Percentiles rank a stretch among this genome's conserved stretches.
Evolutionary conservation across 2,113 vertebrate species (phyloP).

Genomic region (Pogona vitticeps): DNA sequence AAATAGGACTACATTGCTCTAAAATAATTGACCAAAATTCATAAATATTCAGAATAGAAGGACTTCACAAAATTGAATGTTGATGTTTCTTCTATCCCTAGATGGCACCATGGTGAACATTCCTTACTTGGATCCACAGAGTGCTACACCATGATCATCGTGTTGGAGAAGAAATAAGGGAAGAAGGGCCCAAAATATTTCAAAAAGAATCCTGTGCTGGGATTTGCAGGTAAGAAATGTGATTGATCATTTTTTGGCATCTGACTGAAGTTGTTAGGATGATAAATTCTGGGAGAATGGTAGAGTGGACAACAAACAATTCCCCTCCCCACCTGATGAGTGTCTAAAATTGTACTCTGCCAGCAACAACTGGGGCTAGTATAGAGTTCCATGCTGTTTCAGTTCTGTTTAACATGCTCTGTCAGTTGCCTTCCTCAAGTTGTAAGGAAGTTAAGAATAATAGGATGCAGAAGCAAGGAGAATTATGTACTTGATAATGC

Average conservation of each 20-base stretch:
- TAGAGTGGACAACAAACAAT: neutral
- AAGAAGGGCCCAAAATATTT: too few species aligned
- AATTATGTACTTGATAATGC: constrained; percentile 16
- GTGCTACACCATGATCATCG: neutral
- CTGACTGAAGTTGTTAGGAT: neutral
- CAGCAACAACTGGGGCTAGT: neutral
- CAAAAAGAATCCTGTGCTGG: neutral
- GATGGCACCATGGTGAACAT: neutral
- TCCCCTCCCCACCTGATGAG: neutral
- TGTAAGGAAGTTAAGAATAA: constrained; percentile 11
- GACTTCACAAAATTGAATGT: neutral
- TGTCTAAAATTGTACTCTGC: neutral
- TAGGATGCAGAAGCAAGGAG: neutral
- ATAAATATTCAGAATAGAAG: neutral
- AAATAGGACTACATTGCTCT: too few species aligned
- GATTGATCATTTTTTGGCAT: too few species aligned
- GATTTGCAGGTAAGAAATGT: too few species aligned
- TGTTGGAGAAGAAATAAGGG: neutral
- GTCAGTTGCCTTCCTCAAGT: neutral
- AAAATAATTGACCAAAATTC: too few species aligned
- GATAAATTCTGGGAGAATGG: neutral
- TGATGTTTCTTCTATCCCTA: neutral
- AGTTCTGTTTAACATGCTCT: neutral
- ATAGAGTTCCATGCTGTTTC: neutral
- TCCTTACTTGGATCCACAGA: neutral